Conservation (phyloP, 2,888 invertebrate genomes). For the Lasioglossum vierecki region DNA sequence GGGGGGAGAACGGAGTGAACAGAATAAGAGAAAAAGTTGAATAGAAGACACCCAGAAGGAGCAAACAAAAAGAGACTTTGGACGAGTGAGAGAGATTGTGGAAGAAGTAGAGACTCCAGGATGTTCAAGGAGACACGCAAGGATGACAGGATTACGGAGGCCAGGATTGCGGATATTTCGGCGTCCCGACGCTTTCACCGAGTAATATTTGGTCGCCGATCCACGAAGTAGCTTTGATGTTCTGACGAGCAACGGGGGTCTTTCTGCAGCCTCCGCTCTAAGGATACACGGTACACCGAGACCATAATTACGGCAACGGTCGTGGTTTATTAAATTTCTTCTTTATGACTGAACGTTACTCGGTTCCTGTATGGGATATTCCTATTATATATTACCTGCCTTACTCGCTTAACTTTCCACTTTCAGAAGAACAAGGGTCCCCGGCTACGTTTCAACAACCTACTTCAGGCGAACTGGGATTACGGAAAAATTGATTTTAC, state of each 20-base stretch:
- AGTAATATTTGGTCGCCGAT: conserved; percentile 18
- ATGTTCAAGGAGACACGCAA: neutral
- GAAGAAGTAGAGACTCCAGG: neutral
- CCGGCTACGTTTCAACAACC: neutral
- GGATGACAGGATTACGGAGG: conserved; percentile 18
- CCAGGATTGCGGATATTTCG: conserved; percentile 13
- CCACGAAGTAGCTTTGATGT: conserved; percentile 17
- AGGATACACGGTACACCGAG: neutral
- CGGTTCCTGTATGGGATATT: conserved; percentile 1
- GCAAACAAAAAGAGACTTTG: neutral
- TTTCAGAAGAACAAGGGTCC: neutral
- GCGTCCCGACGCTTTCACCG: conserved; percentile 14
- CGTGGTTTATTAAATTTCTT: conserved; percentile 4
- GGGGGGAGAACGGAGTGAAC: no score
- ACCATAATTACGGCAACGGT: neutral
- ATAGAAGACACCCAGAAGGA: neutral
- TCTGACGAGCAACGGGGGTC: neutral
- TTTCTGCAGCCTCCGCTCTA: neutral
- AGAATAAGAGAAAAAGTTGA: neutral
- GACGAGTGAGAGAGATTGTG: neutral
- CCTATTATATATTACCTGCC: neutral
- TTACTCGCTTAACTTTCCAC: neutral
- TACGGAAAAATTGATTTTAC: neutral
- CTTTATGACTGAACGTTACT: conserved; percentile 3
- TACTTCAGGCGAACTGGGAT: neutral